Conservation (phyloP, 2,113 vertebrate genomes). For the Grantiella picta region DNA sequence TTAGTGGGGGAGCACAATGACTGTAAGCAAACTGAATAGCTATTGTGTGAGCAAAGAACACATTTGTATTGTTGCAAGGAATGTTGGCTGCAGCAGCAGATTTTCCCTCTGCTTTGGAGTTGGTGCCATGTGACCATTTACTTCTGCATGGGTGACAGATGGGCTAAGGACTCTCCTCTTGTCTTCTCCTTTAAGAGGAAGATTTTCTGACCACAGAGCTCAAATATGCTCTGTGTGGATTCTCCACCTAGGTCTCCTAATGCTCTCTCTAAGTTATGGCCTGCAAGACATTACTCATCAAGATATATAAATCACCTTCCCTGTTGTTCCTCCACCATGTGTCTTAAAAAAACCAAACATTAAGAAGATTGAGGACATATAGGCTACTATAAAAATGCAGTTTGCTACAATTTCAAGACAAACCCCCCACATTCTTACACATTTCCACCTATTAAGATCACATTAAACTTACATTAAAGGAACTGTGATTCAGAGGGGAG, state of each 20-base stretch:
- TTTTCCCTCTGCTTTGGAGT: background rate
- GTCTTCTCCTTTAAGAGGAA: background rate
- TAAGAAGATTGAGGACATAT: background rate
- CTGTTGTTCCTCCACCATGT: background rate
- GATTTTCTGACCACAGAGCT: background rate
- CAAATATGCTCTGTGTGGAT: background rate
- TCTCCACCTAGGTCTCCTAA: background rate
- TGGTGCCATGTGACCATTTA: background rate
- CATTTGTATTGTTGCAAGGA: conserved; percentile 43
- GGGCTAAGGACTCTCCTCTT: background rate
- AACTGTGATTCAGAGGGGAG: background rate
- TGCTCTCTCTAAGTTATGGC: rapidly evolving
- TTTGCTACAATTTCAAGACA: background rate
- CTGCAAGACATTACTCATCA: background rate
- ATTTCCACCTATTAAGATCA: background rate
- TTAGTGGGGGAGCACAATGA: conserved; percentile 3
- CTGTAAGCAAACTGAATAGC: conserved; percentile 43
- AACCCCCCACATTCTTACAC: rapidly evolving
- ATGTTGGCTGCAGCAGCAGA: conserved; percentile 32
- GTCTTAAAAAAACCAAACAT: background rate
- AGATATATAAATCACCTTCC: background rate
- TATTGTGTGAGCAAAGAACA: conserved; percentile 48
- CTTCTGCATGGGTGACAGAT: conserved; percentile 39
- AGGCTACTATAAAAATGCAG: background rate
- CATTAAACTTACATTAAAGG: background rate